Conservation (phyloP, 2,797 vertebrate genomes). For the Apogon talboti region DNA sequence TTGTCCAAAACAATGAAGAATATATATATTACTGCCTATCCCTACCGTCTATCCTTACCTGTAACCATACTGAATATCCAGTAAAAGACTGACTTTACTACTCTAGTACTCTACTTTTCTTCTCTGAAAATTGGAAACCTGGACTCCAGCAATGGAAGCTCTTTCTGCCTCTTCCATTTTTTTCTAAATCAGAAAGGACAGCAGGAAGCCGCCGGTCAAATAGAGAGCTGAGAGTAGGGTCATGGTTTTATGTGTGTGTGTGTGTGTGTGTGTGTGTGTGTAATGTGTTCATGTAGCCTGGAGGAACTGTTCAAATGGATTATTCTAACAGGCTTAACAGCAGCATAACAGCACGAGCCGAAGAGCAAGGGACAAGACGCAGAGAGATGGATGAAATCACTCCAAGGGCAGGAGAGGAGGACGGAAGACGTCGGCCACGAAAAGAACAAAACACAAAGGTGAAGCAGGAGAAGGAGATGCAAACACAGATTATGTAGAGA, state of each 20-base stretch:
- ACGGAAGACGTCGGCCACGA: background rate
- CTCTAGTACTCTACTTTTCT: no score
- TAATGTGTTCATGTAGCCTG: slow-evolving; percentile 43
- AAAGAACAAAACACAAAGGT: background rate
- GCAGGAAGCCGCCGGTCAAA: slow-evolving; percentile 22
- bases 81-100: no score
- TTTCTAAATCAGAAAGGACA: background rate
- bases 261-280: slow-evolving; percentile 26
- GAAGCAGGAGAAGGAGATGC: background rate
- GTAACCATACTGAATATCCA: no score
- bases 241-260: slow-evolving; percentile 11
- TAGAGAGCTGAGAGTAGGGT: slow-evolving; percentile 6
- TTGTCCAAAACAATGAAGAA: no score
- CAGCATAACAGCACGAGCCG: slow-evolving; percentile 27
- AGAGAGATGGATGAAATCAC: slow-evolving; percentile 28
- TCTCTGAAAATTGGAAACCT: no score
- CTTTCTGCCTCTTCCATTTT: no score
- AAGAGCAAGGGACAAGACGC: slow-evolving; percentile 4
- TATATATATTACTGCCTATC: no score
- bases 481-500: background rate
- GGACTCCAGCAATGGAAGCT: no score
- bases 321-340: slow-evolving; percentile 73
- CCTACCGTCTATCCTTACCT: no score
- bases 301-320: slow-evolving; percentile 65
- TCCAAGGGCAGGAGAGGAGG: background rate